Evolutionary conservation across 2,113 vertebrate genomes (phyloP).

Genomic region (Phoxinus phoxinus): DNA sequence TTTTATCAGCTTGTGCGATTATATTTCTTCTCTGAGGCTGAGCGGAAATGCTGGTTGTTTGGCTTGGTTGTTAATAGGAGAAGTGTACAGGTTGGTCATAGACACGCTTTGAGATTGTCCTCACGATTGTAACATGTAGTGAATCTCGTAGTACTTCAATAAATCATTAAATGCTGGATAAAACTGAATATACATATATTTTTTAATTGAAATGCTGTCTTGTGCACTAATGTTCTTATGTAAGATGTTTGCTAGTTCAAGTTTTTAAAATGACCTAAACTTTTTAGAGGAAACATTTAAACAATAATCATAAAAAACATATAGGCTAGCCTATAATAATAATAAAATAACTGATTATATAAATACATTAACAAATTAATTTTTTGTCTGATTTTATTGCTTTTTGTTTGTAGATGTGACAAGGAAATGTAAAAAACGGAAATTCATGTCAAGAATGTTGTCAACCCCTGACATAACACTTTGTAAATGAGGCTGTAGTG

Average conservation of each 20-base stretch:
- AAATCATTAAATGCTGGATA: background rate
- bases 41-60: constrained; percentile 33
- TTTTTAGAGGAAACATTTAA: background rate
- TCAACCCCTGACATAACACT: background rate
- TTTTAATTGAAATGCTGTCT: background rate
- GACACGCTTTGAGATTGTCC: background rate
- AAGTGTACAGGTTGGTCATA: constrained; percentile 25
- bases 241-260: background rate
- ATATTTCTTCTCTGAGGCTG: constrained; percentile 41
- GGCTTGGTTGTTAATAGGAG: constrained; percentile 16
- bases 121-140: background rate
- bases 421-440: background rate
- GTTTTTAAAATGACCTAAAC: background rate
- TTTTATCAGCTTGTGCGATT: constrained; percentile 53
- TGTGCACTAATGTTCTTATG: background rate
- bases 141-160: background rate
- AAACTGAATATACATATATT: background rate
- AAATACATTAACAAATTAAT: too few species aligned
- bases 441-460: background rate
- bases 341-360: too few species aligned
- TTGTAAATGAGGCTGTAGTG: background rate
- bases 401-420: background rate
- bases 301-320: too few species aligned
- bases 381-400: background rate
- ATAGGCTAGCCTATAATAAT: too few species aligned